phyloP scores from a whole-genome alignment of 92 coral and sea anemone species.

The Anthopleura xanthogrammica region DNA sequence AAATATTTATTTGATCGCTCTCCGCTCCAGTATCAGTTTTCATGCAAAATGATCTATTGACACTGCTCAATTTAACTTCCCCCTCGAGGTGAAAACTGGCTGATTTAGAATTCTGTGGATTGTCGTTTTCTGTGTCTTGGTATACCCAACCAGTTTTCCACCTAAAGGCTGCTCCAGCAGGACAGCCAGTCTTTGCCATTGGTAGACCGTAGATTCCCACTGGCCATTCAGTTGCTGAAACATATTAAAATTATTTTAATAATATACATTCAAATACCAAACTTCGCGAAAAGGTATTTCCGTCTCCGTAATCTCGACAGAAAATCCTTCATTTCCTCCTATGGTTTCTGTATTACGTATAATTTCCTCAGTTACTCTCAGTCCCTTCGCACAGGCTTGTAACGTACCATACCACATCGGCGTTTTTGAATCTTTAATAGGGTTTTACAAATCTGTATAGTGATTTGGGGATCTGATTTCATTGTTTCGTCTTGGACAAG shows the following conservation, averaged over 20 bases:
- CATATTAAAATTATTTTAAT: background rate
- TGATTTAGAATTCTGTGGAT: background rate
- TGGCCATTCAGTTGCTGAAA: background rate
- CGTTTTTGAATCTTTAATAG: too few species aligned
- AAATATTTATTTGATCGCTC: background rate
- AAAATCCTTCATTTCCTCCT: too few species aligned
- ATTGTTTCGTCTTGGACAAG: too few species aligned
- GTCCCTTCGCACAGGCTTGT: too few species aligned
- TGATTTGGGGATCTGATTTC: too few species aligned
- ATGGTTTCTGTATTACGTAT: too few species aligned
- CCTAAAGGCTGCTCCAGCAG: background rate
- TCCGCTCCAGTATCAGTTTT: background rate
- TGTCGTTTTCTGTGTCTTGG: background rate
- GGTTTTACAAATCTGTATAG: too few species aligned
- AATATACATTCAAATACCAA: too few species aligned
- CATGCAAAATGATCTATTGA: background rate
- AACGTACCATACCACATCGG: too few species aligned
- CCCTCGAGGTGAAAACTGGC: background rate
- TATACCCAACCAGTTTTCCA: background rate
- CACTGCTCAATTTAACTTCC: background rate
- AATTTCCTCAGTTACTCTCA: too few species aligned
- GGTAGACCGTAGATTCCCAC: background rate
- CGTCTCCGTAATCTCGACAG: too few species aligned
- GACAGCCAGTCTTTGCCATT: conserved; percentile 2
- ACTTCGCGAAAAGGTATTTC: too few species aligned